Evolutionary conservation across 1,140 invertebrate genomes (phyloP), one percentile per base, ranked within the genome.

Genomic region (Halyomorpha halys): DNA sequence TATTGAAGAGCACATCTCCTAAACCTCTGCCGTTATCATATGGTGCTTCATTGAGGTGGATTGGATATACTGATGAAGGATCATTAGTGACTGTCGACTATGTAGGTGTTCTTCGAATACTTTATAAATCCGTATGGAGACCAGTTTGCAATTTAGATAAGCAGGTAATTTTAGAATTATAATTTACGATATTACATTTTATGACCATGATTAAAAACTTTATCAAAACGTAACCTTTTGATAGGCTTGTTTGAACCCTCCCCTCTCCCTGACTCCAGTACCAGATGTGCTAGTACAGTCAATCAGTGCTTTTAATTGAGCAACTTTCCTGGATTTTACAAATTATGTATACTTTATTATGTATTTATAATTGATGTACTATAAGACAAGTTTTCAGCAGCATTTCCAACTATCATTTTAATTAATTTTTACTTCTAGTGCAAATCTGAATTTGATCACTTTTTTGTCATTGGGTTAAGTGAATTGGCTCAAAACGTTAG

Each of bases 11-110:
- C 39, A 49, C 59, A 44, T 61, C 60, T 6, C 49, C 61, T 23
- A 64, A 65, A 49, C 65, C 68, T 45, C 49, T 94, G 15, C 85
- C 92, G 0, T 71, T 96, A 9, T 82, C 83, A 0, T 82, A 86
- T 0, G 81, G 82, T 39, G 76, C 85, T 0, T 82, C 79, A 47
- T 72, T 96, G 15, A 73, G 77, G 51, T 97, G 94, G 94, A 71
- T 90, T 56, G 94, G 94, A 49, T 86, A 87, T 71, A 83, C 86
- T 0, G 90, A 92, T 73, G 80, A 84, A 69, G 90, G 85, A 65
- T 91, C 83, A 59, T 85, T 81, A n/a, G 79, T 76, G 71, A 79
- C 77, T 44, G 79, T 78, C 71, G 87, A 91, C 81, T 79, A 81
- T 62, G 76, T 80, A 71, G 87, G 87, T 62, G 71, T 86, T 61